Evolutionary conservation across 1,140 invertebrate species (phyloP), one percentile per base, ranked within the genome.

Genomic region (Heliothis virescens): DNA sequence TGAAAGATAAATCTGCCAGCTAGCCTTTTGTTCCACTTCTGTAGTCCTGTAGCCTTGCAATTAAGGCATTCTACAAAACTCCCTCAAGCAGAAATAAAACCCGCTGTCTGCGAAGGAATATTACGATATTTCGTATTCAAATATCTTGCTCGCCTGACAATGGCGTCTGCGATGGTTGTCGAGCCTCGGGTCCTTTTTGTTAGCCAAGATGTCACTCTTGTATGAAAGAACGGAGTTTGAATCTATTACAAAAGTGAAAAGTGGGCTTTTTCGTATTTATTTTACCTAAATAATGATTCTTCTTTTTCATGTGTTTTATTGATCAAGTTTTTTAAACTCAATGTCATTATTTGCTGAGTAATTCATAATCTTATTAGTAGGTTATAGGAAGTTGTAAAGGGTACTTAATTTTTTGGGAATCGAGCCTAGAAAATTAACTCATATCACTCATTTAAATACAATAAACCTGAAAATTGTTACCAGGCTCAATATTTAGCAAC

Each of bases 91-190:
- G 76, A 89, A 86, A 87, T 89, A 86, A 85, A 87, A 85, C 79
- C 34, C 52, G 13, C 76, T 67, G 65, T 57, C 78, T 53, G 52
- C 57, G 57, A 48, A 72, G 65, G 80, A 85, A 83, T 84, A 84
- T 86, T 82, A 67, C 81, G 80, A 83, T 83, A 86, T 89, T 89
- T 80, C 80, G 82, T 84, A 86, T 87, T 89, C 86, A 85, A 83
- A 86, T 83, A 81, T 82, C 62, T 76, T 81, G 52, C 53, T 29
- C 62, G 69, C 59, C 34, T 59, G 53, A 73, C 71, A 73, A 73
- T 82, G 80, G 77, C 79, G 78, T 62, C 47, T 47, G 67, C 16
- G n/a, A 47, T 47, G 62, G 41, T 50, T 67, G n/a, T 21, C 29
- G 10, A 67, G 41, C 41, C 29, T 21, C 63, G 34, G n/a, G 48